Evolutionary conservation across 2,888 invertebrate species (phyloP), one percentile per base, ranked within the genome.

Genomic region (Branchellion lobata): DNA sequence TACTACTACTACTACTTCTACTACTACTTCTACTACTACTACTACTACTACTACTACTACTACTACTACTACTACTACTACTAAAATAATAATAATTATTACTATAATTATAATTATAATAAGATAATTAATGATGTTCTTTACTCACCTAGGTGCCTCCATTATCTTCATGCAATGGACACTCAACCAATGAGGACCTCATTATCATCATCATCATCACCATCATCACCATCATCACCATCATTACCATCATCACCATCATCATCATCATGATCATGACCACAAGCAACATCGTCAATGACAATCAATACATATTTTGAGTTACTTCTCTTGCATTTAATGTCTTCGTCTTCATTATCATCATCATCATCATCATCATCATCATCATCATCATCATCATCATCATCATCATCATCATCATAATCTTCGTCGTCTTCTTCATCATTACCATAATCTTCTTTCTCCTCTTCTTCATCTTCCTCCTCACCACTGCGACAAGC

Each of bases 281-380:
- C n/a, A 21, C 33, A 8, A 3, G 3, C 21, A 21, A 8, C 29
- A n/a, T n/a, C n/a, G n/a, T n/a, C n/a, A n/a, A n/a, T n/a, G n/a
- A n/a, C n/a, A n/a, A n/a, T n/a, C n/a, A n/a, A n/a, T n/a, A n/a
- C n/a, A n/a, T n/a, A n/a, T n/a, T n/a, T n/a, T n/a, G 5, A 47
- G n/a, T 1, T 18, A 11, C 53, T n/a, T 40, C 21, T 29, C 24
- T 11, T 27, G 11, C 34, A 36, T 33, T 8, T 21, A 5, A n/a
- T 34, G 53, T 76, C 8, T 21, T 24, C 31, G 27, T 76, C 29
- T 14, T 75, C 51, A 53, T 53, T 40, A 74, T 74, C 74, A 74
- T 74, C 74, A 74, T 74, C 74, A 74, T 74, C 74, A 76, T 76
- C 61, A 76, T 76, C 61, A 76, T 76, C 61, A 76, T 76, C 61